A percentile compares a stretch with the other conserved stretches of the same genome.
Conservation (phyloP, 2,113 vertebrate genomes). For the Jacana jacana region DNA sequence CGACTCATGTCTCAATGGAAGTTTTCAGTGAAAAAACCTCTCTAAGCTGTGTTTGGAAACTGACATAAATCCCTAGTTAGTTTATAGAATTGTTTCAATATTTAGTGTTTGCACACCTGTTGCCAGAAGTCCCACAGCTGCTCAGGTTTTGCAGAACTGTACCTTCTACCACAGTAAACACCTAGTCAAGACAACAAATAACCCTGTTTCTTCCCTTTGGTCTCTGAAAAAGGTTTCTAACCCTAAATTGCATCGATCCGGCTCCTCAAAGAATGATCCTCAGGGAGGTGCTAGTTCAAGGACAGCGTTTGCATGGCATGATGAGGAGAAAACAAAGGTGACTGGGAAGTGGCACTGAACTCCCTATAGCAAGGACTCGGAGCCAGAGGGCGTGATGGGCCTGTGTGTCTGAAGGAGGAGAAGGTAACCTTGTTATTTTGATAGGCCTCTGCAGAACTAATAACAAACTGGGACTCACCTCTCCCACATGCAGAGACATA, state of each 20-base stretch:
- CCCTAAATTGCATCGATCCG: background rate
- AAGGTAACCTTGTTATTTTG: background rate
- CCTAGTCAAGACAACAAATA: background rate
- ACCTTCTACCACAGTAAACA: background rate
- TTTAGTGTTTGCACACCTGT: background rate
- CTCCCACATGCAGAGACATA: background rate
- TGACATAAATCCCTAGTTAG: background rate
- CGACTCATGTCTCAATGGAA: background rate
- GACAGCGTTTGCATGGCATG: fast-evolving
- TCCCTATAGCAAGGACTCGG: fast-evolving
- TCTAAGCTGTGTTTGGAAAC: background rate
- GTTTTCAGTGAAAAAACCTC: background rate
- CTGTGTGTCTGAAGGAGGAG: background rate
- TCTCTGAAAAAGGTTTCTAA: background rate
- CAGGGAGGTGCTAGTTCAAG: fast-evolving
- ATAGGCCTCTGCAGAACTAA: background rate
- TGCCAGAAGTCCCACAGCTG: background rate
- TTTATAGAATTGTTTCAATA: background rate
- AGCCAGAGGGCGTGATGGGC: fast-evolving
- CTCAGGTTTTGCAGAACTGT: background rate
- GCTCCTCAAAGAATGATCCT: background rate
- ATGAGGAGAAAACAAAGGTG: background rate
- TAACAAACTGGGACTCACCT: background rate
- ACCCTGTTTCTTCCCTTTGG: background rate
- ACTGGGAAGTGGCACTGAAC: too few species aligned